Conservation (phyloP, 1,140 invertebrate species). For the Nasonia vitripennis region DNA sequence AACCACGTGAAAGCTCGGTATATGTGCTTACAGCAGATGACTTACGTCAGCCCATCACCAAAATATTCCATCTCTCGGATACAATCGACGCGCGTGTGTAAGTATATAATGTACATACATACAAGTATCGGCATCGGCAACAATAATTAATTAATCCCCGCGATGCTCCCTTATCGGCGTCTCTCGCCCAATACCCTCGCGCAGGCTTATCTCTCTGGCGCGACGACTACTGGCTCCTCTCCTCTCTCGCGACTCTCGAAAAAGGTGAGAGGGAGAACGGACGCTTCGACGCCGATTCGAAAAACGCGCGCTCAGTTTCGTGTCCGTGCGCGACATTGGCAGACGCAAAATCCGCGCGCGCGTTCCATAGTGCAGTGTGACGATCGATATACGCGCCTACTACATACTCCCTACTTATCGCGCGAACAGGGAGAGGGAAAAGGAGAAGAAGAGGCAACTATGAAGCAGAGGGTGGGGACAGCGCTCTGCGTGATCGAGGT, state of each 20-base stretch:
- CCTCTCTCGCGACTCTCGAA: background rate
- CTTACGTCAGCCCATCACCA: too few species aligned
- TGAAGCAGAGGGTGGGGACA: background rate
- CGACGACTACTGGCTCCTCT: background rate
- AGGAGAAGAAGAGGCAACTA: background rate
- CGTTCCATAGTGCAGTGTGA: too few species aligned
- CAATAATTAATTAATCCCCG: too few species aligned
- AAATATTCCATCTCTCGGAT: too few species aligned
- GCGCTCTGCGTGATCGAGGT: background rate
- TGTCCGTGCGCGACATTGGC: background rate
- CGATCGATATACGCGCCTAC: background rate
- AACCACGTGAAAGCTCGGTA: too few species aligned
- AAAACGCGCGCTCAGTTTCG: conserved; percentile 51
- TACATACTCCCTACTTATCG: background rate
- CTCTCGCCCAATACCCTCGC: background rate
- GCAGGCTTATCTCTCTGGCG: background rate
- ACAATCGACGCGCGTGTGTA: too few species aligned
- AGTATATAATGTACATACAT: too few species aligned
- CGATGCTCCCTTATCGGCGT: background rate
- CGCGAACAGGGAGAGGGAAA: too few species aligned
- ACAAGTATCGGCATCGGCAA: too few species aligned
- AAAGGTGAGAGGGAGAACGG: conserved; percentile 9
- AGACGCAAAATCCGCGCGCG: background rate
- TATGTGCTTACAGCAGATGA: too few species aligned
- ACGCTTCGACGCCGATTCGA: conserved; percentile 20